Conservation (phyloP, 2,888 invertebrate species). For the Lagria hirta region DNA sequence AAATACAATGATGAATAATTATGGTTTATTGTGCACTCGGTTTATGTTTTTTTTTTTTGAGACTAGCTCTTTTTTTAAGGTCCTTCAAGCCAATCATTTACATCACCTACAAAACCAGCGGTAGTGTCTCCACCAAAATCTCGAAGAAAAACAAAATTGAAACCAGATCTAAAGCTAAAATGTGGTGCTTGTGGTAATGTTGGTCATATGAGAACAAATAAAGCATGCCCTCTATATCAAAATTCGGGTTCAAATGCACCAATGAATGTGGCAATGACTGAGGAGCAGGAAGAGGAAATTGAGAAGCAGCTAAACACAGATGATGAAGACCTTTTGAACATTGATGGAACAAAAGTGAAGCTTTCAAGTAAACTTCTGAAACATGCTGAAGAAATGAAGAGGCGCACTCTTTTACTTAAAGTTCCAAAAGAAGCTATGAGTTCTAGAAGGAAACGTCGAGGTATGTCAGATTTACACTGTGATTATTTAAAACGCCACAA, state of each 20-base stretch:
- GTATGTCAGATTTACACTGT: conserved; percentile 72
- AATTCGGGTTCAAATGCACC: conserved; percentile 58
- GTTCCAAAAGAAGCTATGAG: conserved; percentile 72
- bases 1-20: too few species aligned
- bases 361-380: conserved; percentile 85
- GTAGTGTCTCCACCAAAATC: conserved; percentile 61
- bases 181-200: conserved; percentile 97
- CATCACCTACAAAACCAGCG: conserved; percentile 50
- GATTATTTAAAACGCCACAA: conserved; percentile 86
- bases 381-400: conserved; percentile 84
- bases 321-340: conserved; percentile 85
- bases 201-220: conserved; percentile 87
- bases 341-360: conserved; percentile 93
- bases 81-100: conserved; percentile 44
- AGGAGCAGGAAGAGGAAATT: conserved; percentile 81
- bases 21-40: too few species aligned
- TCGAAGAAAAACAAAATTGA: conserved; percentile 80
- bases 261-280: conserved; percentile 71
- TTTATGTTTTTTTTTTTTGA: too few species aligned
- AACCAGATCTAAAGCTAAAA: conserved; percentile 87
- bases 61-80: too few species aligned
- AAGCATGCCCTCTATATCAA: conserved; percentile 94
- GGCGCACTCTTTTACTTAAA: conserved; percentile 74
- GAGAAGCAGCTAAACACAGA: conserved; percentile 76
- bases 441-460: conserved; percentile 66